Evolutionary conservation across 2,888 invertebrate species (phyloP).

Genomic region (Euspilapteryx auroguttella): DNA sequence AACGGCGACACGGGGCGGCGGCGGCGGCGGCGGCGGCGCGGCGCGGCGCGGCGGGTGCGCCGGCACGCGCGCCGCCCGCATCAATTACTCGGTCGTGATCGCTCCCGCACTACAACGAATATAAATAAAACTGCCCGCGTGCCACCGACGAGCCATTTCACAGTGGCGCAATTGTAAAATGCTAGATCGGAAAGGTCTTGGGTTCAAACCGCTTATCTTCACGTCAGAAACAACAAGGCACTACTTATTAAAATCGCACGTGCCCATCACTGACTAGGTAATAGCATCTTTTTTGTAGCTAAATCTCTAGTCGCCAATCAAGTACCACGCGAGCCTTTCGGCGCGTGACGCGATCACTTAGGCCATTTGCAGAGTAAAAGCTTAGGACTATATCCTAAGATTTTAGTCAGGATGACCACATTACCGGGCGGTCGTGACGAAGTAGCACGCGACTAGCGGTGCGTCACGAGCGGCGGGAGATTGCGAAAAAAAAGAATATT

Average conservation of each 20-base stretch:
- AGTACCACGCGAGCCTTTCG: background rate
- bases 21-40: conserved; percentile 9
- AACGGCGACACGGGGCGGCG: too few relatives aligned
- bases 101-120: conserved; percentile 52
- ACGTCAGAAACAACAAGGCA: conserved; percentile 20
- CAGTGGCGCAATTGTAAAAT: conserved; percentile 53
- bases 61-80: conserved; percentile 37
- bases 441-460: conserved; percentile 28
- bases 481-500: conserved; percentile 10
- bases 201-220: conserved; percentile 44
- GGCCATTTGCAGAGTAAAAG: conserved; percentile 13
- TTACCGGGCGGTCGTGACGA: conserved; percentile 8
- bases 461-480: conserved; percentile 21
- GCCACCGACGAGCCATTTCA: conserved; percentile 29
- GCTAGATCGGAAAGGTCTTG: conserved; percentile 48
- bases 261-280: background rate
- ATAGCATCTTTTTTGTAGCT: too few relatives aligned
- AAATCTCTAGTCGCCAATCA: background rate
- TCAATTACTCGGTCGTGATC: conserved; percentile 56
- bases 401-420: background rate
- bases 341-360: conserved; percentile 9
- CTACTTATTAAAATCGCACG: too few relatives aligned
- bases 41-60: conserved; percentile 11
- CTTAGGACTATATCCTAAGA: background rate
- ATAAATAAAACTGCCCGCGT: conserved; percentile 42